A percentile compares a stretch with the other conserved stretches of the same genome.
These are phyloP conservation scores for Listrodromus nycthemerus DNA, from an alignment of 2,888 invertebrate species.

Conservation along the genomic window DNA sequence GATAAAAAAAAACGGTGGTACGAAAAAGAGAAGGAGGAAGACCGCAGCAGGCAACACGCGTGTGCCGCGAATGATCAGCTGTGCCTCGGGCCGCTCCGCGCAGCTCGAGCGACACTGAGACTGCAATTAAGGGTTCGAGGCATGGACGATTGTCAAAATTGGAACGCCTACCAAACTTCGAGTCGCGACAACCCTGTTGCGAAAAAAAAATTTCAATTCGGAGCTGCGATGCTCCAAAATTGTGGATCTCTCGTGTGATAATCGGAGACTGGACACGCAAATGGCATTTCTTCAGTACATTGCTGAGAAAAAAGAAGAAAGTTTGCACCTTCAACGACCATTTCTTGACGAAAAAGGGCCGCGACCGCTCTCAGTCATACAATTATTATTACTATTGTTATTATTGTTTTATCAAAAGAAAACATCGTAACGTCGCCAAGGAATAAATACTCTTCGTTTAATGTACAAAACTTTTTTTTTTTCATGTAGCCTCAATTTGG, in stretches of 20 bases:
- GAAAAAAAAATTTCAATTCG: background rate
- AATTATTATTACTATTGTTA: background rate
- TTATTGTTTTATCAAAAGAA: background rate
- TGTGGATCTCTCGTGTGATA: background rate
- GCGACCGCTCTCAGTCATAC: background rate
- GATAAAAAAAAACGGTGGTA: constrained; percentile 13
- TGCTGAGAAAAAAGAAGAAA: background rate
- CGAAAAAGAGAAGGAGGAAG: constrained; percentile 24
- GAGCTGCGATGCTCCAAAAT: background rate
- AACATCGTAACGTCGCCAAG: background rate
- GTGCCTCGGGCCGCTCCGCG: constrained; percentile 5
- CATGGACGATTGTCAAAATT: constrained; percentile 22
- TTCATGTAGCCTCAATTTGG: background rate
- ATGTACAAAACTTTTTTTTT: background rate
- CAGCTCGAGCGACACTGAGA: background rate
- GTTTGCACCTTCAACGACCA: background rate
- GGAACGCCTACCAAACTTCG: background rate
- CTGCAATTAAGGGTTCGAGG: constrained; percentile 27
- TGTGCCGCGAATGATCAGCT: constrained; percentile 25
- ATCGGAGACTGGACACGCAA: background rate
- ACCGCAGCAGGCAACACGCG: constrained; percentile 25
- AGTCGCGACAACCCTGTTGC: background rate
- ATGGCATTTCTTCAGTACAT: background rate
- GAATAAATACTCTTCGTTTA: background rate
- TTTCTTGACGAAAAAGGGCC: background rate